Conservation (phyloP, 2,113 vertebrate genomes). For the Triplophysa tibetana region DNA sequence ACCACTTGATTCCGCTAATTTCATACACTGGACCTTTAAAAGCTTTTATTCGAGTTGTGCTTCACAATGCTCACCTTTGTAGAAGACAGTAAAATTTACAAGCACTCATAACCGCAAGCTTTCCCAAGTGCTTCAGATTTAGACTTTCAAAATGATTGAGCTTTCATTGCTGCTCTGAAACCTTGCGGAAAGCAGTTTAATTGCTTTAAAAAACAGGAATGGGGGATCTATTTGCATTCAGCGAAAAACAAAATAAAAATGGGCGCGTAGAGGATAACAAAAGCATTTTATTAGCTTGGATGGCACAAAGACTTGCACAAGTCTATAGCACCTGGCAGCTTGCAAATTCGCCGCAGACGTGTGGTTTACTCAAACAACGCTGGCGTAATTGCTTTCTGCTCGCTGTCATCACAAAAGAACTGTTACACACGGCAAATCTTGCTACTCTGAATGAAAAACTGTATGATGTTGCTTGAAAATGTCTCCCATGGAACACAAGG, state of each 20-base stretch:
- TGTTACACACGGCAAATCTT: constrained; percentile 47
- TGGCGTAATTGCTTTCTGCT: constrained; percentile 54
- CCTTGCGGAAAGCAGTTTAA: constrained; percentile 38
- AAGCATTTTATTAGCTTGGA: constrained; percentile 51
- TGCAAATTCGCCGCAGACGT: constrained; percentile 33
- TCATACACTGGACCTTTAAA: too few species aligned
- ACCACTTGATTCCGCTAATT: too few species aligned
- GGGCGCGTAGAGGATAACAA: constrained; percentile 6
- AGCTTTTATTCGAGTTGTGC: not conserved
- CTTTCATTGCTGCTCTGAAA: not conserved
- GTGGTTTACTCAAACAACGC: constrained; percentile 41
- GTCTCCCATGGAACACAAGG: constrained; percentile 34
- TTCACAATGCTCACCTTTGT: constrained; percentile 10
- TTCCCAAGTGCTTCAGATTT: constrained; percentile 18
- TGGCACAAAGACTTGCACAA: constrained; percentile 45
- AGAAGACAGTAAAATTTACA: constrained; percentile 6
- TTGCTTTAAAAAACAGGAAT: constrained; percentile 4
- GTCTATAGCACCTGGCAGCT: constrained; percentile 49
- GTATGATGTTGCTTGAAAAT: constrained; percentile 51
- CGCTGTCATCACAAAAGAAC: constrained; percentile 57
- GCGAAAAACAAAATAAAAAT: constrained; percentile 33
- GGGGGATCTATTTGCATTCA: constrained; percentile 22
- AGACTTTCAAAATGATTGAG: constrained; percentile 18
- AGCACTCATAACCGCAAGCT: not conserved
- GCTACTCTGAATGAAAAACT: constrained; percentile 51